A percentile compares a stretch with the other conserved stretches of the same genome.
Conservation (phyloP, 2,113 vertebrate genomes). For the Pygoscelis adeliae region DNA sequence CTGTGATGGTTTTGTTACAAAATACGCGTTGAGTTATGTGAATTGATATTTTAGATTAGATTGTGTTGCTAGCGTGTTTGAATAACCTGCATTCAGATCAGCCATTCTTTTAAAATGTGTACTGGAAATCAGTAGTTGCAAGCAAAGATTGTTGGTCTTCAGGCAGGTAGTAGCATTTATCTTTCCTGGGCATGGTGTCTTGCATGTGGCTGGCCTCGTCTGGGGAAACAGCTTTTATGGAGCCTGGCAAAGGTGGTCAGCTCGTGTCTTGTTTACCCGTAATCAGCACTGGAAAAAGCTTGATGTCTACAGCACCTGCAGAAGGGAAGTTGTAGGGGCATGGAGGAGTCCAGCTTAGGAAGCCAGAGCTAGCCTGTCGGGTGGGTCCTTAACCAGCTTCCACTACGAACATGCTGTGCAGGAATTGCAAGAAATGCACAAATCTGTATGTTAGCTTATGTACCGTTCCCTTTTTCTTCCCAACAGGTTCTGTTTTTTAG, state of each 20-base stretch:
- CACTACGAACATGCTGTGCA: accelerated
- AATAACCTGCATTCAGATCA: background rate
- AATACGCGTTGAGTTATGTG: background rate
- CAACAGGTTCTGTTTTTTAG: background rate
- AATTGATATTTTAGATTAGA: background rate
- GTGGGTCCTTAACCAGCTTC: background rate
- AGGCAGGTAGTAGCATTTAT: background rate
- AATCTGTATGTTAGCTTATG: background rate
- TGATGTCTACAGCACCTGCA: background rate
- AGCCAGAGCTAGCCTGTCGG: background rate
- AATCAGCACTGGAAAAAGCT: background rate
- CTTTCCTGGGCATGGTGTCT: background rate
- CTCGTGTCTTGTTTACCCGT: background rate
- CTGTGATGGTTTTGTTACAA: background rate
- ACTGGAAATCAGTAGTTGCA: background rate
- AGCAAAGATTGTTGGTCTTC: background rate
- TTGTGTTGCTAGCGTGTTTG: too few relatives aligned
- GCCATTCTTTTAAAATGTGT: background rate
- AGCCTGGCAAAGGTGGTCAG: background rate
- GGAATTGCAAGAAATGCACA: background rate
- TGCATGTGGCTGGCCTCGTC: background rate
- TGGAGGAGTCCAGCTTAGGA: background rate
- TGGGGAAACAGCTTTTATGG: background rate
- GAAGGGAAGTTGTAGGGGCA: background rate
- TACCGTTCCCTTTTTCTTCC: background rate